Conservation (phyloP, 2,888 invertebrate species). For the Candidula unifasciata region DNA sequence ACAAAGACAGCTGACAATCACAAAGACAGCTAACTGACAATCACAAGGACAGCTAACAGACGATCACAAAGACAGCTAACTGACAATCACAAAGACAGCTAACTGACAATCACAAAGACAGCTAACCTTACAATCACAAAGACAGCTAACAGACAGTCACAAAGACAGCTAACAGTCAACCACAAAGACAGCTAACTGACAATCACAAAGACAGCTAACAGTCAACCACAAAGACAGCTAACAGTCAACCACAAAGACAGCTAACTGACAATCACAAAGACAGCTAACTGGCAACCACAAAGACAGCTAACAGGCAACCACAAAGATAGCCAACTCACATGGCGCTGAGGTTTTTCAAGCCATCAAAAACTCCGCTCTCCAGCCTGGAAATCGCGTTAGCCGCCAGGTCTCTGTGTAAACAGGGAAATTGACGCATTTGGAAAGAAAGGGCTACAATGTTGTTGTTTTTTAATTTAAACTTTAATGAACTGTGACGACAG, state of each 20-base stretch:
- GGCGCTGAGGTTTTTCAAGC: neutral
- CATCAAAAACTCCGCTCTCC: constrained; percentile 23
- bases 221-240: no score
- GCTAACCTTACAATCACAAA: neutral
- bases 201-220: no score
- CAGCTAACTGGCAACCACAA: no score
- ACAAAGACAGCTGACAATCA: neutral
- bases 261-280: no score
- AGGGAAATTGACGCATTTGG: neutral
- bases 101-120: neutral
- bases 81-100: neutral
- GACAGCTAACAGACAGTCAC: neutral
- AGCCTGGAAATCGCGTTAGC: neutral
- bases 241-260: no score
- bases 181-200: neutral
- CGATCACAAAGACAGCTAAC: neutral
- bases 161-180: neutral
- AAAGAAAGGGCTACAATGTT: no score
- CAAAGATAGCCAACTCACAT: constrained; percentile 35
- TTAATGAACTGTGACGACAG: no score
- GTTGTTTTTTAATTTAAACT: no score
- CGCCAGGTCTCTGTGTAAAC: constrained; percentile 13
- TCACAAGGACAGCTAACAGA: neutral
- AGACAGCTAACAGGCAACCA: neutral
- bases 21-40: neutral